A percentile compares a stretch with the other conserved stretches of the same genome.
These are phyloP conservation scores for Doryteuthis pealeii DNA, from an alignment of 1,140 invertebrate species.

Conservation along the genomic window DNA sequence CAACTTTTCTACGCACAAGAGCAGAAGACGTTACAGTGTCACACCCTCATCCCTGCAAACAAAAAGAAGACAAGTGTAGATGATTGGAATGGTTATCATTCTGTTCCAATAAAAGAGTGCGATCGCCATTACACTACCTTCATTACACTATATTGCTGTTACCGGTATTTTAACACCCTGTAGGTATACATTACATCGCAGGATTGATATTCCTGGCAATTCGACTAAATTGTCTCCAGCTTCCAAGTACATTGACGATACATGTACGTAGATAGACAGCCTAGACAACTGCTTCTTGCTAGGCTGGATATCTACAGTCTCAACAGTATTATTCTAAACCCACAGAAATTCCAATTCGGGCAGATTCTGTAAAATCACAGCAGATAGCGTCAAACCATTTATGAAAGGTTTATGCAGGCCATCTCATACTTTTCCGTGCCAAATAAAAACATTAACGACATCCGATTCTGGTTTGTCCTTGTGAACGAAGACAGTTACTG, in stretches of 20 bases:
- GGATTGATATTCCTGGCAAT: constrained; percentile 28
- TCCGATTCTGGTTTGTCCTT: too few species aligned
- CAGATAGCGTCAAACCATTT: constrained; percentile 26
- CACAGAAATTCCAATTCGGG: constrained; percentile 37
- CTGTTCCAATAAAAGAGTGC: constrained; percentile 24
- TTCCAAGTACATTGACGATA: constrained; percentile 36
- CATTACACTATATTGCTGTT: constrained; percentile 36
- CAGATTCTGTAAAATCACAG: constrained; percentile 33
- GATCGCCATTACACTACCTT: constrained; percentile 32
- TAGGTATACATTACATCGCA: constrained; percentile 38
- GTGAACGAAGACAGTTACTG: too few species aligned
- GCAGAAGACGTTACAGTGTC: too few species aligned
- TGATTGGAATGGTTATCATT: constrained; percentile 33
- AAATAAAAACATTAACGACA: constrained; percentile 26
- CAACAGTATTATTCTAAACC: constrained; percentile 38
- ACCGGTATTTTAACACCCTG: constrained; percentile 35
- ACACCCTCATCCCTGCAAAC: constrained; percentile 15
- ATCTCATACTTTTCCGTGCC: constrained; percentile 28
- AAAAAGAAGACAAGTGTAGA: constrained; percentile 24
- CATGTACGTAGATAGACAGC: constrained; percentile 25
- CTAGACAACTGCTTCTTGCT: constrained; percentile 30
- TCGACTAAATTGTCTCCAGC: constrained; percentile 31
- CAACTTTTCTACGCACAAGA: too few species aligned
- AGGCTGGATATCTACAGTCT: constrained; percentile 32
- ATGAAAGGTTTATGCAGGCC: constrained; percentile 24